phyloP scores from a whole-genome alignment of 2,113 vertebrate species.

The Esox niger region DNA sequence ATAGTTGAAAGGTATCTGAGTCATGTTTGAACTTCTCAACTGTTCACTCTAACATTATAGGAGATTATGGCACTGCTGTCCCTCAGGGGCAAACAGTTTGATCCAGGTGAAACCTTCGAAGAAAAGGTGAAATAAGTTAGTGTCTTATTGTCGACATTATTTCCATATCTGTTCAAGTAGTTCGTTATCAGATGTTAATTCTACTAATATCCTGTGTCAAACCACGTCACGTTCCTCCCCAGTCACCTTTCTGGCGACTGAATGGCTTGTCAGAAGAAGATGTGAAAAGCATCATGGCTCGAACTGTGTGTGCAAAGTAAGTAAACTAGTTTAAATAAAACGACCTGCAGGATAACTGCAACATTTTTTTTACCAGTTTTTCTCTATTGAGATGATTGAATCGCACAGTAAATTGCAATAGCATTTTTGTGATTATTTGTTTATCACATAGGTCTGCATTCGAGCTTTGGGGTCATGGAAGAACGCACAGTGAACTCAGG shows the following conservation, averaged over 20 bases:
- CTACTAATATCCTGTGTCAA: slow-evolving; percentile 2
- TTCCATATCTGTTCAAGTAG: not conserved
- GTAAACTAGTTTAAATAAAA: slow-evolving; percentile 23
- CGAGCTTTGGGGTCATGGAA: slow-evolving; percentile 95
- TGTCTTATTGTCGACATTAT: not conserved
- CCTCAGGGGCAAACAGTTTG: slow-evolving; percentile 80
- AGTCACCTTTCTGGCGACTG: slow-evolving; percentile 96
- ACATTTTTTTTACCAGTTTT: too few species aligned
- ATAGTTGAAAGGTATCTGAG: too few species aligned
- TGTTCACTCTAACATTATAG: slow-evolving; percentile 56
- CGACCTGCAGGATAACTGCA: too few species aligned
- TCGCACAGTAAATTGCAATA: not conserved
- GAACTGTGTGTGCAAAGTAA: slow-evolving; percentile 98
- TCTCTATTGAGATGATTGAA: not conserved
- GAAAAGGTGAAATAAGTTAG: slow-evolving; percentile 73
- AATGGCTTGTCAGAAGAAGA: slow-evolving; percentile 84
- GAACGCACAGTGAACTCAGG: slow-evolving; percentile 79
- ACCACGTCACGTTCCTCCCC: slow-evolving; percentile 1
- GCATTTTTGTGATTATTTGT: not conserved
- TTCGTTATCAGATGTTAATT: not conserved
- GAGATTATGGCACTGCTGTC: slow-evolving; percentile 88
- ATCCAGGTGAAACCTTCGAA: slow-evolving; percentile 68
- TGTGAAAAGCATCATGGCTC: slow-evolving; percentile 83
- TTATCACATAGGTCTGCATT: slow-evolving; percentile 83
- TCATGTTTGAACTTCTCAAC: not conserved